phyloP scores from a whole-genome alignment of 2,888 invertebrate species.

The Miltochrista miniata region DNA sequence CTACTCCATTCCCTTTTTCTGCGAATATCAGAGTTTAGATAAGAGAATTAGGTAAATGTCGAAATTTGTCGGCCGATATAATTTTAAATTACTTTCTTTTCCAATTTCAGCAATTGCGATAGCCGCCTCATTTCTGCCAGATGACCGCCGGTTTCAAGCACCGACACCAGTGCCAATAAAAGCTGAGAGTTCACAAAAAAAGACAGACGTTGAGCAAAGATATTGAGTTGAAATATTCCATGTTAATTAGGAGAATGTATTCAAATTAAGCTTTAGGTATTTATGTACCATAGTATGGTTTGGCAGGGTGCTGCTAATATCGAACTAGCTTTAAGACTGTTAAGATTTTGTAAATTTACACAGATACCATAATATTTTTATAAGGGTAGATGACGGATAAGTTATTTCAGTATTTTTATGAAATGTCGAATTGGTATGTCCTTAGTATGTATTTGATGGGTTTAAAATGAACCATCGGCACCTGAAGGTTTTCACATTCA shows the following conservation, averaged over 20 bases:
- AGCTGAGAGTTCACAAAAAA: background rate
- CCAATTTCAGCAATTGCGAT: conserved; percentile 52
- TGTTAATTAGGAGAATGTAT: background rate
- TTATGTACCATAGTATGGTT: background rate
- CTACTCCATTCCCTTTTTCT: too few relatives aligned
- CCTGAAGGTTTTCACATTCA: too few relatives aligned
- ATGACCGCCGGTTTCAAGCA: conserved; percentile 43
- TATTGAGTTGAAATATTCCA: background rate
- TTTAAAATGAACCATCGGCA: too few relatives aligned
- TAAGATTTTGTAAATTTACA: too few relatives aligned
- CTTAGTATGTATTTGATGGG: too few relatives aligned
- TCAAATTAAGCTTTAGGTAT: background rate
- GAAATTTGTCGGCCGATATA: too few relatives aligned
- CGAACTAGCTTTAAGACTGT: background rate
- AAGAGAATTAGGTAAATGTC: too few relatives aligned
- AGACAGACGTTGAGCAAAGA: background rate
- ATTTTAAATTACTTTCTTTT: background rate
- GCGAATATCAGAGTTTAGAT: too few relatives aligned
- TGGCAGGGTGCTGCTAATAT: background rate
- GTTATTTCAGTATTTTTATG: too few relatives aligned
- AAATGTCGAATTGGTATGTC: too few relatives aligned
- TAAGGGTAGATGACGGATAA: too few relatives aligned
- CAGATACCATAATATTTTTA: too few relatives aligned
- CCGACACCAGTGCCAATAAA: conserved; percentile 7
- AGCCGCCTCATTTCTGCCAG: conserved; percentile 54